phyloP scores from a whole-genome alignment of 2,888 invertebrate species.

The Polietes domitor region DNA sequence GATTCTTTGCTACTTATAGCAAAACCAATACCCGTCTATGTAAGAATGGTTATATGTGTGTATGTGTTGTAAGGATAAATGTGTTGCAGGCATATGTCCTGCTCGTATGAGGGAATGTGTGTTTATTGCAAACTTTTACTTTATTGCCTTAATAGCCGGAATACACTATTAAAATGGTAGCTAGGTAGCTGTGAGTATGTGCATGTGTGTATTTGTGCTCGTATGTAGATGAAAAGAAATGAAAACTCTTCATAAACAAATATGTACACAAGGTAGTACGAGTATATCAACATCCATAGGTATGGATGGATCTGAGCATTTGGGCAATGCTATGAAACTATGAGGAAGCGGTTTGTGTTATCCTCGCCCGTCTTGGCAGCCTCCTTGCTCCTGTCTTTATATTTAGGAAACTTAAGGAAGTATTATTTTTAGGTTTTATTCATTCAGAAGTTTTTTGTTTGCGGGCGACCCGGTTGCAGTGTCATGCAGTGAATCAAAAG shows the following conservation, averaged over 20 bases:
- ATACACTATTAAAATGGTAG: slow-evolving; percentile 63
- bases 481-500: no score
- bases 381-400: not conserved
- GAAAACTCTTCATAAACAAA: slow-evolving; percentile 39
- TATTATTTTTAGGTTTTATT: no score
- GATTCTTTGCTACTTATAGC: not conserved
- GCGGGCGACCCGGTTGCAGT: no score
- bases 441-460: no score
- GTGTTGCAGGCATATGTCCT: not conserved
- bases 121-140: slow-evolving; percentile 52
- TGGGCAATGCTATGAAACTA: not conserved
- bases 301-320: not conserved
- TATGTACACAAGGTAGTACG: slow-evolving; percentile 26
- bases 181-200: no score
- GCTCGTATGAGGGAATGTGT: not conserved
- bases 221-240: slow-evolving; percentile 28
- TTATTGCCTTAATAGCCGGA: slow-evolving; percentile 67
- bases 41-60: not conserved
- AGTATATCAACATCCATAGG: not conserved
- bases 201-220: no score
- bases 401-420: not conserved
- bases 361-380: not conserved
- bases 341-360: slow-evolving; percentile 29
- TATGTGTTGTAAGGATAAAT: not conserved
- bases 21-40: not conserved